Evolutionary conservation across 2,888 invertebrate species (phyloP), one percentile per base, ranked within the genome.

Genomic region (Ecdyonurus torrentis): DNA sequence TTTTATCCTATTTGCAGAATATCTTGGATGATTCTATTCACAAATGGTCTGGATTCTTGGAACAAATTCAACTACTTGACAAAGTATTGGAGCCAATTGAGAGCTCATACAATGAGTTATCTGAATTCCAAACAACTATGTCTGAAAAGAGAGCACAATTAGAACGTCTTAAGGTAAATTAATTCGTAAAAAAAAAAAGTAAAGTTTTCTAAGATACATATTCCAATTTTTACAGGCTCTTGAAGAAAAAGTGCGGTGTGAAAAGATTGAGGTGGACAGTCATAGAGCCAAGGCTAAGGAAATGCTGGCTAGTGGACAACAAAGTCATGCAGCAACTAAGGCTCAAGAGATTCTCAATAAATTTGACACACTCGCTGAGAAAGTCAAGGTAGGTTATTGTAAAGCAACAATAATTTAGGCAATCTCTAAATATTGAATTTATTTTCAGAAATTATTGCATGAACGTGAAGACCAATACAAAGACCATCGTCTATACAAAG

Each of bases 31-130:
- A 92, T 70, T 89, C 90, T 0, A 87, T 95, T 19, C 89, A 90
- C 24, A 89, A 90, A 76, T 94, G 93, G 93, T 86, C 92, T 64
- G 91, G 90, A 59, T 86, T 93, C 71, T 76, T 92, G 61, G 91
- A 93, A 73, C 91, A 93, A 73, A 89, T 92, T 65, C 89, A 91
- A 71, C 83, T 87, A 60, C 82, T 93, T 22, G 86, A 87, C 68
- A 91, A 91, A 73, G 88, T 87, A 37, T 86, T 91, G 24, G 84
- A 83, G 62, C 86, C 86, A 77, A 79, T 93, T 71, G 86, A 91
- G 70, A 78, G 76, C n/a, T 83, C 85, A 68, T 74, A 90, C 2
- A 79, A 82, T 62, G 91, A 92, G 70, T 77, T 91, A 23, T 78
- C 83, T 5, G 86, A 86, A 60, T 85, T 82, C 71, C 89, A 91